These are phyloP conservation scores for Ptychochromis oligacanthus DNA, from an alignment of 2,113 vertebrate genomes.

Conservation along the genomic window DNA sequence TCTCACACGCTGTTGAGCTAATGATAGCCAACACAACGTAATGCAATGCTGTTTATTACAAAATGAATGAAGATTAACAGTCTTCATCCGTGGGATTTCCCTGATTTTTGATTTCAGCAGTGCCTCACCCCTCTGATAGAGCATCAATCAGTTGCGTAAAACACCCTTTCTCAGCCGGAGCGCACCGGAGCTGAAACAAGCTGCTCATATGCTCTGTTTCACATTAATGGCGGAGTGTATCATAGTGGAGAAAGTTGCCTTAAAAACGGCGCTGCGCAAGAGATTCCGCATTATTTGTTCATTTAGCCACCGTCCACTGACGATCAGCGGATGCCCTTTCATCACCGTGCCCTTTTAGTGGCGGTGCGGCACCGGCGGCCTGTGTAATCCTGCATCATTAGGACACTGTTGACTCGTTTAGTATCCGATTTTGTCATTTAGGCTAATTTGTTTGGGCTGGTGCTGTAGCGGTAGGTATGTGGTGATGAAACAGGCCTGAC, in stretches of 20 bases:
- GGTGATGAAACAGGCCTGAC: conserved; percentile 36
- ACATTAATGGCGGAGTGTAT: conserved; percentile 44
- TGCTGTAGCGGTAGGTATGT: conserved; percentile 1
- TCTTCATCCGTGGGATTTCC: conserved; percentile 27
- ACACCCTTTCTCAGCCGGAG: conserved; percentile 11
- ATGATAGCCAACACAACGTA: not conserved
- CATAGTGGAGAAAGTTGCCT: conserved; percentile 20
- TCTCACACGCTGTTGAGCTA: not conserved
- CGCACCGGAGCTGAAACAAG: not conserved
- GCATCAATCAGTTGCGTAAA: conserved; percentile 58
- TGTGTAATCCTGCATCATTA: not conserved
- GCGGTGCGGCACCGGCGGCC: not conserved
- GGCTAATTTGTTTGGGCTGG: not conserved
- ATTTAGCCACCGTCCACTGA: not conserved
- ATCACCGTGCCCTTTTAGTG: not conserved
- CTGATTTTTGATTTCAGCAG: conserved; percentile 39
- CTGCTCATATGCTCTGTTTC: conserved; percentile 7
- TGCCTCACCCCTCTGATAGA: conserved; percentile 71
- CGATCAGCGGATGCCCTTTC: not conserved
- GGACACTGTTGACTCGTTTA: not conserved
- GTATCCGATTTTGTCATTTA: not conserved
- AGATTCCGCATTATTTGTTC: conserved; percentile 38
- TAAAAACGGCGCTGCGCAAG: not conserved
- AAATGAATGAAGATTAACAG: not conserved
- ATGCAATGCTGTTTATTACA: not conserved